Conservation (phyloP, 2,113 vertebrate genomes). For the Callopanchax toddi region DNA sequence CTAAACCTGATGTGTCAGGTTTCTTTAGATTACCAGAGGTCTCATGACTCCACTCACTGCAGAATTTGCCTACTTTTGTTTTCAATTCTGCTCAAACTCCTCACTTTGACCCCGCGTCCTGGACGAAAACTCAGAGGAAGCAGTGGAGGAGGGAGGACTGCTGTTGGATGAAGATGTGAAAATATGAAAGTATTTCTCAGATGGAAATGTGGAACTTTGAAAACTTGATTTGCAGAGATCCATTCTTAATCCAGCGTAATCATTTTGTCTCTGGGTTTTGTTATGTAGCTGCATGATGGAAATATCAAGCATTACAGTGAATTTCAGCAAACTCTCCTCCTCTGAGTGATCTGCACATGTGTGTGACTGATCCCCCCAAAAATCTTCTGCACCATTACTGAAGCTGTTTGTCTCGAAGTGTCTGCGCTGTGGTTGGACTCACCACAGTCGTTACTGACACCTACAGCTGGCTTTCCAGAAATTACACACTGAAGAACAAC, state of each 20-base stretch:
- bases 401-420: conserved; percentile 13
- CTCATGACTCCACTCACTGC: background rate
- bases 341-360: conserved; percentile 26
- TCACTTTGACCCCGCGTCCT: background rate
- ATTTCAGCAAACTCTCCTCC: background rate
- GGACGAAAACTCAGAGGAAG: conserved; percentile 19
- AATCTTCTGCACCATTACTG: conserved; percentile 33
- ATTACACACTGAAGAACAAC: conserved; percentile 17
- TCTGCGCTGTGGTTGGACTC: conserved; percentile 12
- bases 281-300: background rate
- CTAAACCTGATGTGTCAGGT: conserved; percentile 1
- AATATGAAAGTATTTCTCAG: background rate
- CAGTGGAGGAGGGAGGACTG: conserved; percentile 15
- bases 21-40: background rate
- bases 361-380: background rate
- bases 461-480: conserved; percentile 12
- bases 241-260: background rate
- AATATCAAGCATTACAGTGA: background rate
- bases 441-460: conserved; percentile 24
- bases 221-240: too few species aligned
- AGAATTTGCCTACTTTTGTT: background rate
- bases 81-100: background rate
- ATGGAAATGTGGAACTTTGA: background rate
- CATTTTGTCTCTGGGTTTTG: background rate
- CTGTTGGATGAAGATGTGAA: conserved; percentile 45